phyloP scores from a whole-genome alignment of 1,140 invertebrate species.

The Nephila pilipes region DNA sequence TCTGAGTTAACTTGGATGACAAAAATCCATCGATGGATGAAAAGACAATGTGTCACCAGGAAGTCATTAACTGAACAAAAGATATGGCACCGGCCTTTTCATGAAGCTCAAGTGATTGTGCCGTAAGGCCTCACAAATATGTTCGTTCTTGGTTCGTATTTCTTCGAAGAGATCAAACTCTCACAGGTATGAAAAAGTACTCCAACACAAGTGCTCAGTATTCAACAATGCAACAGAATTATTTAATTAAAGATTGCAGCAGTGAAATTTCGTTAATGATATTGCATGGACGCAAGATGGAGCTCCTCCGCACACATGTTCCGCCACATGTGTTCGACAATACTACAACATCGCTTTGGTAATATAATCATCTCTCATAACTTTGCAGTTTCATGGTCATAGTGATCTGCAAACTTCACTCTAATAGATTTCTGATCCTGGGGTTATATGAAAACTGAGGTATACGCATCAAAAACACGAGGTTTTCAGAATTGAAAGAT shows the following conservation, averaged over 20 bases:
- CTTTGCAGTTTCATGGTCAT: neutral
- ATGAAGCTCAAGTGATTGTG: neutral
- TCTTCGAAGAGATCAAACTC: neutral
- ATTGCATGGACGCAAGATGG: neutral
- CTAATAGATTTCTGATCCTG: neutral
- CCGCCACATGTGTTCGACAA: neutral
- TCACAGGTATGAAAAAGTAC: neutral
- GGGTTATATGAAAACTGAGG: neutral
- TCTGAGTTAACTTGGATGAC: too few species aligned
- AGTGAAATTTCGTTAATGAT: too few species aligned
- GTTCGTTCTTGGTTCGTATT: neutral
- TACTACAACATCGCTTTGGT: neutral
- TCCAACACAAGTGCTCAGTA: too few species aligned
- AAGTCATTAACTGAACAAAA: too few species aligned
- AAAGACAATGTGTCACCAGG: too few species aligned
- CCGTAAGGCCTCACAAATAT: neutral
- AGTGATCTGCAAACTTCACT: neutral
- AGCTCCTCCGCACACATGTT: neutral
- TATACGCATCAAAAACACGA: neutral
- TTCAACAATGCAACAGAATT: too few species aligned
- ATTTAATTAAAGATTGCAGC: too few species aligned
- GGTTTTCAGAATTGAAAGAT: neutral
- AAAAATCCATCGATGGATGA: too few species aligned
- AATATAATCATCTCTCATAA: neutral
- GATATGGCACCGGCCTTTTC: too few species aligned